Conservation (phyloP, 2,113 vertebrate species). For the Cottus gobio region DNA sequence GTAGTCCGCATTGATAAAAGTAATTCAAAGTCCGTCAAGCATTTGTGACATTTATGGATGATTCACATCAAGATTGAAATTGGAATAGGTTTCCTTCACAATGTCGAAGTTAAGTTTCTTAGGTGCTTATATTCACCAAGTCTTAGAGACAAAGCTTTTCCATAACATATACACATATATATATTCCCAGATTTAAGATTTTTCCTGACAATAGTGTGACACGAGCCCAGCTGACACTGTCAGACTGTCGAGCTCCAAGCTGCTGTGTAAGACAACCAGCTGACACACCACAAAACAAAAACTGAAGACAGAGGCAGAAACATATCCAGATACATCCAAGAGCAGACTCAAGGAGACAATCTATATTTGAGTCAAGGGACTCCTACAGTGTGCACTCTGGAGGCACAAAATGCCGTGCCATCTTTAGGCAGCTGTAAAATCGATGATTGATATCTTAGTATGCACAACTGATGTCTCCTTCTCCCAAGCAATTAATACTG, state of each 20-base stretch:
- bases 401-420: slow-evolving; percentile 14
- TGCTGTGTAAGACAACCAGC: slow-evolving; percentile 60
- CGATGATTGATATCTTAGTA: slow-evolving; percentile 40
- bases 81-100: not conserved
- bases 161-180: slow-evolving; percentile 7
- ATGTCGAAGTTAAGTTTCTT: not conserved
- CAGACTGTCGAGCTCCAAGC: slow-evolving; percentile 29
- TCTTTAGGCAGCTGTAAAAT: slow-evolving; percentile 37
- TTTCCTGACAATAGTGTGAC: slow-evolving; percentile 49
- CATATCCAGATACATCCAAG: slow-evolving; percentile 48
- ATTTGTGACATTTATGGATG: not conserved
- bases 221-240: slow-evolving; percentile 42
- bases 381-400: slow-evolving; percentile 3
- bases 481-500: slow-evolving; percentile 33
- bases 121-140: slow-evolving; percentile 4
- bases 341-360: slow-evolving; percentile 40
- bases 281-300: slow-evolving; percentile 64
- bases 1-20: not conserved
- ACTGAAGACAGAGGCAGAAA: slow-evolving; percentile 55
- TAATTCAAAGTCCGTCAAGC: not conserved
- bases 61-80: not conserved
- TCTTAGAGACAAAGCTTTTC: slow-evolving; percentile 10
- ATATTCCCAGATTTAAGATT: slow-evolving; percentile 29
- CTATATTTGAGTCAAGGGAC: slow-evolving; percentile 44
- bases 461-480: slow-evolving; percentile 15